Evolutionary conservation across 2,113 vertebrate species (phyloP), one percentile per base, ranked within the genome.

Genomic region (Sorex araneus): DNA sequence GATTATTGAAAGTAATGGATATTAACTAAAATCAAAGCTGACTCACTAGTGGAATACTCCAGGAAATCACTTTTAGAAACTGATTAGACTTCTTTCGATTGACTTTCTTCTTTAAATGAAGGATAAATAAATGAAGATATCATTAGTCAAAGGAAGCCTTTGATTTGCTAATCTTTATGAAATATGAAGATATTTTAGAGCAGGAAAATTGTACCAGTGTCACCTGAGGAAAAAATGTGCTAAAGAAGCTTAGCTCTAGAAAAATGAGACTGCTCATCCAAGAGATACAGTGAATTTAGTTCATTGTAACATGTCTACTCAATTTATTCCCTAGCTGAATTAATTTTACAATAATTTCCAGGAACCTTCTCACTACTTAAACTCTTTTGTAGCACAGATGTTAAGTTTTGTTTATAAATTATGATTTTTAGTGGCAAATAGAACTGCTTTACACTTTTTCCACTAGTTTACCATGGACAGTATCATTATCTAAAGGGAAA

Each of bases 401-500:
- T 85, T 94, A 85, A 69, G 70, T 94, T 94, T 66, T 93, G 34
- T 80, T 81, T 71, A 90, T 88, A 70, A 96, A 50, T 57, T 90
- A 75, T 80, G 57, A 80, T 85, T 87, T 64, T 87, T 67, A 23
- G 40, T 92, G 43, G 45, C 8, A 40, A 91, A 78, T 18, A 90
- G 89, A 92, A 86, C 75, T 27, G 10, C 79, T 88, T 92, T 75
- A 34, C 12, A 70, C 15, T 60, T 84, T 93, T 70, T 84, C 81
- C n/a, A 89, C 78, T 66, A 75, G 74, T 67, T 40, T 94, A 88
- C 40, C 67, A 45, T 75, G 60, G 57, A 67, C 32, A 30, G 30
- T 70, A 50, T 95, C 93, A 93, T 96, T 94, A 93, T 93, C 75
- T 91, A 92, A 90, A 92, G 66, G 82, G 79, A 96, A 93, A 93